These are phyloP conservation scores for Forbesichthys papilliferus DNA, from an alignment of 2,113 vertebrate genomes.

Conservation along the genomic window DNA sequence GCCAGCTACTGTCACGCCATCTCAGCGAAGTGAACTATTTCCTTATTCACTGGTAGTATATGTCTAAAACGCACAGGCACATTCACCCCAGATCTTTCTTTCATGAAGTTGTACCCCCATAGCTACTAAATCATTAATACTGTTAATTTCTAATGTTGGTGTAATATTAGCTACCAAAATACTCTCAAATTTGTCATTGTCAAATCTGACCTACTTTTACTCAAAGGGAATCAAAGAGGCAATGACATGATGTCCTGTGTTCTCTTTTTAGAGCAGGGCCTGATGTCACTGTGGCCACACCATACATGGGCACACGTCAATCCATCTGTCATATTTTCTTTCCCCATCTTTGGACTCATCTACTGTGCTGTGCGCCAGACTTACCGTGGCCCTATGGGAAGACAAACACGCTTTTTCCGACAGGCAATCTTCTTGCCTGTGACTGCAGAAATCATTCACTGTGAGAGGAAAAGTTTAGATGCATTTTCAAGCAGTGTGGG, in stretches of 20 bases:
- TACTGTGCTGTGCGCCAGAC: slow-evolving; percentile 9
- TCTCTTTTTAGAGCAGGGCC: slow-evolving; percentile 29
- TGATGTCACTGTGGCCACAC: slow-evolving; percentile 17
- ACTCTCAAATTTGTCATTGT: slow-evolving; percentile 30
- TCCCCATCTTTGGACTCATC: slow-evolving; percentile 19
- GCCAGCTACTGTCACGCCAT: slow-evolving; percentile 44
- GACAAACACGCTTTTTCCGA: slow-evolving; percentile 32
- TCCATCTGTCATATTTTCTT: slow-evolving; percentile 20
- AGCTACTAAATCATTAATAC: slow-evolving; percentile 51
- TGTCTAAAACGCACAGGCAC: slow-evolving; percentile 32
- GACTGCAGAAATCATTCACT: neutral
- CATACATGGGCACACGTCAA: neutral
- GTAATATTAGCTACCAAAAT: slow-evolving; percentile 33
- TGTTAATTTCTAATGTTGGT: slow-evolving; percentile 22
- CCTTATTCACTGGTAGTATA: slow-evolving; percentile 36
- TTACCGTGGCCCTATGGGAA: slow-evolving; percentile 20
- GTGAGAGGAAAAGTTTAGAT: slow-evolving; percentile 7
- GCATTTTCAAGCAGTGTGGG: neutral
- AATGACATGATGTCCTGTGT: slow-evolving; percentile 16
- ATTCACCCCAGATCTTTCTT: slow-evolving; percentile 42
- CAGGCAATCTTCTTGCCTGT: slow-evolving; percentile 34
- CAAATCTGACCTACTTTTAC: slow-evolving; percentile 38
- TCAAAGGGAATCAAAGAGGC: slow-evolving; percentile 7
- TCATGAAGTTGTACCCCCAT: slow-evolving; percentile 33
- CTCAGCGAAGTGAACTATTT: slow-evolving; percentile 29